These are phyloP conservation scores for Dicranocentrus wangi DNA, from an alignment of 2,888 invertebrate genomes.

Conservation along the genomic window DNA sequence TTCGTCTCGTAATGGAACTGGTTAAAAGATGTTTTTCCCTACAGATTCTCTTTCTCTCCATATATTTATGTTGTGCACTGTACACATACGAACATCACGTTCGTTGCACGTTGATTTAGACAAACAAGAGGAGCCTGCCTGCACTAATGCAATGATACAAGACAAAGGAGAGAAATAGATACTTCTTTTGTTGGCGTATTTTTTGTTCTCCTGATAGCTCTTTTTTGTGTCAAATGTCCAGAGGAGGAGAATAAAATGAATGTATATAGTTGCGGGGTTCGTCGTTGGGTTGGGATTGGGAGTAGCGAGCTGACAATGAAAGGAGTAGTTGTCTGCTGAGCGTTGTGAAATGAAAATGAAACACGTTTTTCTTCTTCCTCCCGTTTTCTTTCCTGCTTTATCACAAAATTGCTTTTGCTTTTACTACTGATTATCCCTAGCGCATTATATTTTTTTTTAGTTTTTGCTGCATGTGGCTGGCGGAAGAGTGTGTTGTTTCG, in stretches of 20 bases:
- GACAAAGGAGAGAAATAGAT: constrained; percentile 24
- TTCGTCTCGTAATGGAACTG: constrained; percentile 42
- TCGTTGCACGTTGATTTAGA: constrained; percentile 41
- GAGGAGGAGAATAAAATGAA: constrained; percentile 58
- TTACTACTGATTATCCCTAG: too few relatives aligned
- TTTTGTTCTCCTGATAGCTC: constrained; percentile 23
- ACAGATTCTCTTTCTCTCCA: not conserved
- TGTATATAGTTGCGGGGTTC: too few relatives aligned
- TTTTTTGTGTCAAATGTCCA: constrained; percentile 49
- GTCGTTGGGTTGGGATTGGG: too few relatives aligned
- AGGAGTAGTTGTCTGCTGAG: constrained; percentile 10
- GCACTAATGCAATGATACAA: constrained; percentile 40
- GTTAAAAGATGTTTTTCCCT: constrained; percentile 28
- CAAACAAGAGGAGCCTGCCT: constrained; percentile 48
- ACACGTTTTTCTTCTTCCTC: not conserved
- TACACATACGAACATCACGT: too few relatives aligned
- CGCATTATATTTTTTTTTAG: too few relatives aligned
- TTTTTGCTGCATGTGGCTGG: too few relatives aligned
- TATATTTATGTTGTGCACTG: too few relatives aligned
- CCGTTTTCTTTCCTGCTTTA: not conserved
- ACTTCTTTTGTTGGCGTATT: constrained; percentile 44
- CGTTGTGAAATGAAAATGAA: not conserved
- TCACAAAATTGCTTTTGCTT: constrained; percentile 10
- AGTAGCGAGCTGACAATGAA: constrained; percentile 51
- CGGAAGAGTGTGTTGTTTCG: too few relatives aligned